Evolutionary conservation across 1,140 invertebrate species (phyloP).

Genomic region (Drosophila arawakana): DNA sequence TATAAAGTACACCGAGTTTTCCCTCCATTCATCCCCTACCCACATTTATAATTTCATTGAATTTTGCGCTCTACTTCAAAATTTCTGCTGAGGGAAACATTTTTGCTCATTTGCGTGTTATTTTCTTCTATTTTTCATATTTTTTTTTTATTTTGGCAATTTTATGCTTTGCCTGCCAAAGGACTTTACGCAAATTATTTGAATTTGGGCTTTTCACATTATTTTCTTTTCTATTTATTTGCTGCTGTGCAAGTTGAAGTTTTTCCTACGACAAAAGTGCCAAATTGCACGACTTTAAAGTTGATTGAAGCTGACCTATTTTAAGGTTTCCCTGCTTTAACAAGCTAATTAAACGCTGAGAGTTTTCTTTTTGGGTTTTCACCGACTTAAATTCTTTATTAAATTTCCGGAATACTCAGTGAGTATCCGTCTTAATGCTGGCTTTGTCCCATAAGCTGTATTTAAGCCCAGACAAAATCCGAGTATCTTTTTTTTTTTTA

Average conservation of each 20-base stretch:
- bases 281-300: background rate
- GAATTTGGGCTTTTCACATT: slow-evolving; percentile 47
- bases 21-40: slow-evolving; percentile 7
- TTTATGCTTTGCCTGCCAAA: slow-evolving; percentile 5
- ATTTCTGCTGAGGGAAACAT: slow-evolving; percentile 14
- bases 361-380: slow-evolving; percentile 3
- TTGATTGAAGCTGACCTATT: background rate
- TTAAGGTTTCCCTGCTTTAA: background rate
- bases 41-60: slow-evolving; percentile 71
- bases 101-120: slow-evolving; percentile 69
- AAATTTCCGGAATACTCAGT: background rate
- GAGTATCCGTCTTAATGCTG: background rate
- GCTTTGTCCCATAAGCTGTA: slow-evolving; percentile 22
- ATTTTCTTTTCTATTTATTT: slow-evolving; percentile 53
- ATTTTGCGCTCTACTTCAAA: slow-evolving; percentile 29
- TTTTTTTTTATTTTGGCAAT: slow-evolving; percentile 26
- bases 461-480: slow-evolving; percentile 11
- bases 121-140: slow-evolving; percentile 43
- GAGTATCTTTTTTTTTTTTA: slow-evolving; percentile 9
- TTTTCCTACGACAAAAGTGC: background rate
- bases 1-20: slow-evolving; percentile 15
- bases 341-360: background rate
- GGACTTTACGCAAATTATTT: slow-evolving; percentile 39
- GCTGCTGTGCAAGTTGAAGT: slow-evolving; percentile 49
- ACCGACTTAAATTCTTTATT: background rate